phyloP scores from a whole-genome alignment of 2,797 vertebrate species.

The Orientallactaga sibirica region DNA sequence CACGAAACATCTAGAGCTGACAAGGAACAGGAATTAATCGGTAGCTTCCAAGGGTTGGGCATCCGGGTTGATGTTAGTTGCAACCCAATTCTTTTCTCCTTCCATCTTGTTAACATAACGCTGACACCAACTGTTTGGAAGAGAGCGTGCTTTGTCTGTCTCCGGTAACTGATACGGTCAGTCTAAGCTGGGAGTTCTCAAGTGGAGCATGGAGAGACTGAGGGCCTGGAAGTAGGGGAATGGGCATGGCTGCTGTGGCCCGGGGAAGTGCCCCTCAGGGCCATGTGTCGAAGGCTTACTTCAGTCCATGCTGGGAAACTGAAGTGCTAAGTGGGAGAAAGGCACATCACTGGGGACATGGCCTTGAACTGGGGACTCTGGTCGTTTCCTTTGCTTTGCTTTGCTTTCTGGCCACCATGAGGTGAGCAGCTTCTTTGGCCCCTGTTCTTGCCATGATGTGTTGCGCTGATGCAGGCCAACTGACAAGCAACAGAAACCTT shows the following conservation, averaged over 20 bases:
- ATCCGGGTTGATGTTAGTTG: neutral
- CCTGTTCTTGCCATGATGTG: accelerated
- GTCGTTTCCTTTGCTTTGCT: neutral
- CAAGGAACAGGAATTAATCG: neutral
- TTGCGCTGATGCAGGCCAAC: neutral
- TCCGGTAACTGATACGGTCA: neutral
- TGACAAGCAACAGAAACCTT: neutral
- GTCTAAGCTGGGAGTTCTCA: neutral
- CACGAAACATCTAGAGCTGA: neutral
- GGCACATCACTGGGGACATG: neutral
- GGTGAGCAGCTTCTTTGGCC: too few species aligned
- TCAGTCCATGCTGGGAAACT: neutral
- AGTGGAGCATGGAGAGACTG: neutral
- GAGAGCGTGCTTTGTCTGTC: neutral
- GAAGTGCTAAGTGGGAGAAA: neutral
- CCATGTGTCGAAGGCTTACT: too few species aligned
- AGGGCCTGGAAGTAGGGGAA: neutral
- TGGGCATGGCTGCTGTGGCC: neutral
- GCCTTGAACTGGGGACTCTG: neutral
- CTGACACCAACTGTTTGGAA: neutral
- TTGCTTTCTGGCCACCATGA: neutral
- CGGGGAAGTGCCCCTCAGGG: too few species aligned
- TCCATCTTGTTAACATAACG: neutral
- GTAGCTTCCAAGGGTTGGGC: neutral
- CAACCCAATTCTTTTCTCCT: neutral